Evolutionary conservation across 2,113 vertebrate species (phyloP), one percentile per base, ranked within the genome.

Genomic region (Istiophorus platypterus): DNA sequence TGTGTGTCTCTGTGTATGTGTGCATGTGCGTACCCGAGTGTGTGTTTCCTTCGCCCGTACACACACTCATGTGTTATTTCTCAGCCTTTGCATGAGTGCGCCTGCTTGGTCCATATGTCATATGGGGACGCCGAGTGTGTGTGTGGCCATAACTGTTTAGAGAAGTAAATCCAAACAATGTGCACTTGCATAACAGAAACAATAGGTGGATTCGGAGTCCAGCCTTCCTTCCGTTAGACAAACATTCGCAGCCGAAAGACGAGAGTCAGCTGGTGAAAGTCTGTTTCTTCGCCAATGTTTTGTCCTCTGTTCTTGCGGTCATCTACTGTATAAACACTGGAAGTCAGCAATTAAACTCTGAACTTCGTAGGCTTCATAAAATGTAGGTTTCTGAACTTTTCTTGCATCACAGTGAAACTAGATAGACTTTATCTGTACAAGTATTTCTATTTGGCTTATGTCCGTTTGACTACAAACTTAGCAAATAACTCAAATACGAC

Each of bases 161-260:
- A 87, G 58, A 74, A 77, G 76, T 20, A 5, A 82, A 73, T 78
- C 74, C 65, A 92, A 89, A 90, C 81, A 78, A 77, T 52, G 66
- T 56, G 14, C 26, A 62, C 49, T 76, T 76, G 70, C 52, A 66
- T 26, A 67, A 74, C 15, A 70, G 85, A 82, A 90, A 91, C 88
- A 88, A 88, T 81, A 34, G 64, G 85, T 11, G 71, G 83, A 82
- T 29, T 83, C 64, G 81, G 24, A 81, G 86, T 78, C 81, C 72
- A 61, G 12, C 58, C 70, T 82, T 90, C 76, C 73, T 84, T 70
- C 77, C 72, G 39, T 69, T 24, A 52, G 26, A 86, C 85, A 91
- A 88, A 92, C 76, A 88, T 90, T 78, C 76, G 79, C 86, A 49
- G 81, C 82, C 26, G 68, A 75, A 41, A 75, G 88, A 91, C 31